These are phyloP conservation scores for Pterocles orientalis DNA, from an alignment of 2,113 vertebrate species.

Conservation along the genomic window DNA sequence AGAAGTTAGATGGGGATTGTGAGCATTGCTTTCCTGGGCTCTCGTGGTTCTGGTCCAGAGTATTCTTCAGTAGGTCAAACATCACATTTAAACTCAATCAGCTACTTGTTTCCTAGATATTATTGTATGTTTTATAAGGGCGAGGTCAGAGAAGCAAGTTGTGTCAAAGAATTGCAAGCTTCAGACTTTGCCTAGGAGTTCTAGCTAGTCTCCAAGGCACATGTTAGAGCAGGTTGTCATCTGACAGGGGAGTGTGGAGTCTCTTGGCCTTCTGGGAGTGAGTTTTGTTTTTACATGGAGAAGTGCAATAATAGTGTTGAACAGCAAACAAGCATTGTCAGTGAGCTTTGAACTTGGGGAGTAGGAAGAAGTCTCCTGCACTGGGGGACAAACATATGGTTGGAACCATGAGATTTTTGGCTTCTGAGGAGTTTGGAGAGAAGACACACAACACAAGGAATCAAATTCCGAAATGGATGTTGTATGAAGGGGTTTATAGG, in stretches of 20 bases:
- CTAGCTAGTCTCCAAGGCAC: neutral
- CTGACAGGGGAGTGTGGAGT: neutral
- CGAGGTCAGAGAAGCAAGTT: neutral
- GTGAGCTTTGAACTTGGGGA: constrained; percentile 2
- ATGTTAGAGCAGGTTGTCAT: neutral
- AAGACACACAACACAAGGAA: neutral
- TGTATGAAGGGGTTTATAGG: neutral
- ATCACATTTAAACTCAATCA: neutral
- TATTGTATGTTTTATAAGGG: neutral
- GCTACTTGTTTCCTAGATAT: neutral
- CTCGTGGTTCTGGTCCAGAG: neutral
- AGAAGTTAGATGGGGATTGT: neutral
- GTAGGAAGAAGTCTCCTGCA: neutral
- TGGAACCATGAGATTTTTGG: neutral
- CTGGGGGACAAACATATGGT: neutral
- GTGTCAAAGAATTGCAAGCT: neutral
- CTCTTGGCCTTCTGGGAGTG: neutral
- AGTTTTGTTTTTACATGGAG: neutral
- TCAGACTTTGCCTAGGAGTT: neutral
- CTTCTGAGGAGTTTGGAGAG: neutral
- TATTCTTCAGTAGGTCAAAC: neutral
- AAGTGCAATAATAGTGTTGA: neutral
- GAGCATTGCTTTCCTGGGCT: neutral
- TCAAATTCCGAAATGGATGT: neutral
- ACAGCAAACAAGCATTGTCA: neutral